phyloP scores from a whole-genome alignment of 2,797 vertebrate genomes.

The Heterohyrax brucei region DNA sequence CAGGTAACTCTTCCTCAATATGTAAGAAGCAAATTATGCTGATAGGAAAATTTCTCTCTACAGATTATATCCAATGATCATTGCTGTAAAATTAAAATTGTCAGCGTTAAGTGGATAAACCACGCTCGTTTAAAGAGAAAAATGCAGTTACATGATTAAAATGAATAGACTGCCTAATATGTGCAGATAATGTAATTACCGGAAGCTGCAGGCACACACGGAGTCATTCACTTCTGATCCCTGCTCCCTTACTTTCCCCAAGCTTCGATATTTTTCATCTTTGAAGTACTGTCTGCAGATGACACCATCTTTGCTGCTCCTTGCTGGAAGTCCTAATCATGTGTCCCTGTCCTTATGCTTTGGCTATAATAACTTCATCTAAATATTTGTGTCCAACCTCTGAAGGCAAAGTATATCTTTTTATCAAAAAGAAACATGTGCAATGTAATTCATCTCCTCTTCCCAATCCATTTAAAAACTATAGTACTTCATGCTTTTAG shows the following conservation, averaged over 20 bases:
- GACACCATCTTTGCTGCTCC: slow-evolving; percentile 50
- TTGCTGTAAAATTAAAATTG: slow-evolving; percentile 90
- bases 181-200: slow-evolving; percentile 90
- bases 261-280: slow-evolving; percentile 81
- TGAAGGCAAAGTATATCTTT: slow-evolving; percentile 2
- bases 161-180: slow-evolving; percentile 88
- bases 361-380: neutral
- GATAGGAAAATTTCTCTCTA: slow-evolving; percentile 89
- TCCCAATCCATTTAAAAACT: slow-evolving; percentile 46
- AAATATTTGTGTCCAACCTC: neutral
- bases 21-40: slow-evolving; percentile 90
- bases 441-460: neutral
- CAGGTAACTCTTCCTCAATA: slow-evolving; percentile 90
- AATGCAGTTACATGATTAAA: slow-evolving; percentile 91
- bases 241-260: slow-evolving; percentile 72
- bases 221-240: slow-evolving; percentile 68
- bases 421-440: neutral
- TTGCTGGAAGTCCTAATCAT: slow-evolving; percentile 68
- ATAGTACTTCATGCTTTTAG: neutral
- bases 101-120: slow-evolving; percentile 91
- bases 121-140: slow-evolving; percentile 90
- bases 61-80: slow-evolving; percentile 89
- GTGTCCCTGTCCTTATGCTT: neutral
- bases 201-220: slow-evolving; percentile 75
- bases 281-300: slow-evolving; percentile 6